These are phyloP conservation scores for Myotis yumanensis DNA, from an alignment of 2,113 vertebrate genomes.

Conservation along the genomic window DNA sequence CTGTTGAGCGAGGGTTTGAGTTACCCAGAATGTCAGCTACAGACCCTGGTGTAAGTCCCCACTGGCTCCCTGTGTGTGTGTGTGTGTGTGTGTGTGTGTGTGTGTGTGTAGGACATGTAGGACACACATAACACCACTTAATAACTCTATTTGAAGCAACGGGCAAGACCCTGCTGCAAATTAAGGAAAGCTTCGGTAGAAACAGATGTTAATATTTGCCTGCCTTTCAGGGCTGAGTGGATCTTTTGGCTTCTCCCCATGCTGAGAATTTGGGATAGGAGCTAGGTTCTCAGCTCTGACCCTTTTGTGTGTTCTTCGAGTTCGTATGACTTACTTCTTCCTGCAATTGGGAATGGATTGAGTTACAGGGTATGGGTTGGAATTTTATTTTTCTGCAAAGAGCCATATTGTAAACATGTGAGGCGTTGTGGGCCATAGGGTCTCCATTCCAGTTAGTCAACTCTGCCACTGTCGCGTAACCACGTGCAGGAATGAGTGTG, in stretches of 20 bases:
- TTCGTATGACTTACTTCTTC: neutral
- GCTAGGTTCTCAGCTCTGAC: neutral
- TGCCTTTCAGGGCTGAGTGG: neutral
- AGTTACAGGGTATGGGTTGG: neutral
- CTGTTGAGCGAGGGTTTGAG: slow-evolving; percentile 33
- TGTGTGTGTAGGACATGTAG: neutral
- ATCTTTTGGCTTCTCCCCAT: neutral
- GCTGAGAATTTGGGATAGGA: neutral
- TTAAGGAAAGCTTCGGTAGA: neutral
- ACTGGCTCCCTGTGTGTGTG: neutral
- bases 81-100: neutral
- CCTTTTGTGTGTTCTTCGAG: neutral
- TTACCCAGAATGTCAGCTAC: neutral
- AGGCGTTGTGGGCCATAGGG: neutral
- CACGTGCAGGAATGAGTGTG: neutral
- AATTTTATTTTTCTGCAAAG: neutral
- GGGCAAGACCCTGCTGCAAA: neutral
- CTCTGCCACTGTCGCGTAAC: neutral
- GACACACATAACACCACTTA: neutral
- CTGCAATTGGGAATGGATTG: neutral
- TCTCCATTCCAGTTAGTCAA: neutral
- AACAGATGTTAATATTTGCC: neutral
- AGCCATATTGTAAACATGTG: neutral
- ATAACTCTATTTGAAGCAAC: neutral
- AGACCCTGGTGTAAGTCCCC: slow-evolving; percentile 31